phyloP scores from a whole-genome alignment of 35 echinoderm and acorn worm genomes.

The Chiridota heheva region DNA sequence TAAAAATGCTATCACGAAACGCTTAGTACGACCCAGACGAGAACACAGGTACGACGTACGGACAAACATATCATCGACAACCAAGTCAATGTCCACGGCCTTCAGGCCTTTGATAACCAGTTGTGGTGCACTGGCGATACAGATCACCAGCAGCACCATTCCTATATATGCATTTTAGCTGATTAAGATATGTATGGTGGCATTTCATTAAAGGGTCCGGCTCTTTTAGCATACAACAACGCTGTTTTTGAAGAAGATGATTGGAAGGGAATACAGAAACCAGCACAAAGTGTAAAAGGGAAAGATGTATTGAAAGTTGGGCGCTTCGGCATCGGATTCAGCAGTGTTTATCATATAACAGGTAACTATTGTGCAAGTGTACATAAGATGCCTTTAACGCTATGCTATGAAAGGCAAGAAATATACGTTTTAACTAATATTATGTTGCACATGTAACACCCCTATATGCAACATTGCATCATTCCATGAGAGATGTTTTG shows the following conservation, averaged over 20 bases:
- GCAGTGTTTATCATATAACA: conserved; percentile 79
- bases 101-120: too few species aligned
- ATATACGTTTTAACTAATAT: neutral
- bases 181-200: too few species aligned
- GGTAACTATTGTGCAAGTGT: conserved; percentile 37
- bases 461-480: neutral
- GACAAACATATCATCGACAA: too few species aligned
- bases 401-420: neutral
- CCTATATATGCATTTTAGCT: too few species aligned
- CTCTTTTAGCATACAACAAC: conserved; percentile 77
- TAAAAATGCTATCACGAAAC: too few species aligned
- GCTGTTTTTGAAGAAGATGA: conserved; percentile 55
- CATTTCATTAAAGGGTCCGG: conserved; percentile 40
- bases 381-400: neutral
- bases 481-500: neutral
- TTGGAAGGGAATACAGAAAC: conserved; percentile 68
- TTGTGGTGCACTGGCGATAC: too few species aligned
- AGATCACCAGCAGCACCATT: too few species aligned
- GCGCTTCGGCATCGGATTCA: conserved; percentile 79
- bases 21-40: too few species aligned
- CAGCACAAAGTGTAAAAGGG: conserved; percentile 53
- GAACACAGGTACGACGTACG: too few species aligned
- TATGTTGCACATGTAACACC: neutral
- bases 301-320: conserved; percentile 64
- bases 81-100: too few species aligned